Evolutionary conservation across 2,888 invertebrate genomes (phyloP).

Genomic region (Aporophyla nigra): DNA sequence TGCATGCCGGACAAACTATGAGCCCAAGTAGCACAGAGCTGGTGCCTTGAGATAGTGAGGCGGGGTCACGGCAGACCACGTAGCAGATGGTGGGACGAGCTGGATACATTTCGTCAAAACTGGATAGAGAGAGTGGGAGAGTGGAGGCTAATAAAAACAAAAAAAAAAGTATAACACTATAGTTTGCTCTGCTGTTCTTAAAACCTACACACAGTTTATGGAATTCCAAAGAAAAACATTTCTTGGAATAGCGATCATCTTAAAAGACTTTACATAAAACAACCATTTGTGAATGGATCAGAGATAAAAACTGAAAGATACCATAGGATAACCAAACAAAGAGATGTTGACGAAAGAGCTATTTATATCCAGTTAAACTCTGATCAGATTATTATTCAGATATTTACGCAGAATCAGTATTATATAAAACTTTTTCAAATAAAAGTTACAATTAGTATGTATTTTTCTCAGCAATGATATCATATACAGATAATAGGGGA

Average conservation of each 20-base stretch:
- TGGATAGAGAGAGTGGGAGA: too few relatives aligned
- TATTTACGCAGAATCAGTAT: background rate
- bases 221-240: background rate
- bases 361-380: conserved; percentile 12
- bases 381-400: conserved; percentile 30
- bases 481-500: background rate
- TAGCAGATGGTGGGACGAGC: too few relatives aligned
- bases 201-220: background rate
- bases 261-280: conserved; percentile 4
- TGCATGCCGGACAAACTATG: too few relatives aligned
- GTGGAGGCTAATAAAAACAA: too few relatives aligned
- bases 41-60: too few relatives aligned
- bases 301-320: conserved; percentile 16
- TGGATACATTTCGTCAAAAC: too few relatives aligned
- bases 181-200: background rate
- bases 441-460: too few relatives aligned
- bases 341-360: background rate
- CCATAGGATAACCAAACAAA: conserved; percentile 1
- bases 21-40: too few relatives aligned
- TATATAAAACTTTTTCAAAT: too few relatives aligned
- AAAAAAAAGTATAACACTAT: background rate
- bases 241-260: background rate
- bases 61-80: too few relatives aligned
- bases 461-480: background rate
- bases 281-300: background rate